Evolutionary conservation across 2,888 invertebrate species (phyloP).

Genomic region (Sminthurinus aureus): DNA sequence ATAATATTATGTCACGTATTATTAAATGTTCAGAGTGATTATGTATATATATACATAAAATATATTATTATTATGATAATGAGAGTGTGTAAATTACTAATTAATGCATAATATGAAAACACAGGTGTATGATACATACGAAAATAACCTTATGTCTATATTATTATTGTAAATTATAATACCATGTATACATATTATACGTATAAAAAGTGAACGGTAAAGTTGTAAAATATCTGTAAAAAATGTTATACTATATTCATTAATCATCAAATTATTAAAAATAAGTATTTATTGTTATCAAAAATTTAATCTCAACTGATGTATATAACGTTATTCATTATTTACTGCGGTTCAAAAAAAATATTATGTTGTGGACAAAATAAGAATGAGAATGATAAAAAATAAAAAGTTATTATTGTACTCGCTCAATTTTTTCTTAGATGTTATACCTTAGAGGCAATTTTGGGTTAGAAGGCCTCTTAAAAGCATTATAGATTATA

Average conservation of each 20-base stretch:
- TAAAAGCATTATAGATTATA: too few relatives aligned
- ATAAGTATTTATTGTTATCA: background rate
- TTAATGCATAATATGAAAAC: background rate
- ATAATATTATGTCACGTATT: background rate
- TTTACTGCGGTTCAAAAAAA: background rate
- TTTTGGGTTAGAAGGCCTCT: too few relatives aligned
- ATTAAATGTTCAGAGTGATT: background rate
- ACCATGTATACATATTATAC: too few relatives aligned
- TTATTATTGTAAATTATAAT: too few relatives aligned
- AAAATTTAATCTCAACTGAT: background rate
- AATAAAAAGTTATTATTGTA: background rate
- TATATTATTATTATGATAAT: background rate
- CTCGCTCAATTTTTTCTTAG: background rate
- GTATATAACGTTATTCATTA: background rate
- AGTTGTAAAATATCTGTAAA: too few relatives aligned
- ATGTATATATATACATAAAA: background rate
- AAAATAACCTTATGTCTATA: too few relatives aligned
- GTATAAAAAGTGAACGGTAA: too few relatives aligned
- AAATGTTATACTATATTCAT: too few relatives aligned
- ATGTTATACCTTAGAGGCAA: too few relatives aligned
- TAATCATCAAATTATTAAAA: too few relatives aligned
- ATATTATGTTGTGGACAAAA: background rate
- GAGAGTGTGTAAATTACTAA: background rate
- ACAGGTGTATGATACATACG: background rate
- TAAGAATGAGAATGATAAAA: background rate